Base-by-base conservation (phyloP, 2,888 invertebrate genomes). In the Fragum sueziense region DNA sequence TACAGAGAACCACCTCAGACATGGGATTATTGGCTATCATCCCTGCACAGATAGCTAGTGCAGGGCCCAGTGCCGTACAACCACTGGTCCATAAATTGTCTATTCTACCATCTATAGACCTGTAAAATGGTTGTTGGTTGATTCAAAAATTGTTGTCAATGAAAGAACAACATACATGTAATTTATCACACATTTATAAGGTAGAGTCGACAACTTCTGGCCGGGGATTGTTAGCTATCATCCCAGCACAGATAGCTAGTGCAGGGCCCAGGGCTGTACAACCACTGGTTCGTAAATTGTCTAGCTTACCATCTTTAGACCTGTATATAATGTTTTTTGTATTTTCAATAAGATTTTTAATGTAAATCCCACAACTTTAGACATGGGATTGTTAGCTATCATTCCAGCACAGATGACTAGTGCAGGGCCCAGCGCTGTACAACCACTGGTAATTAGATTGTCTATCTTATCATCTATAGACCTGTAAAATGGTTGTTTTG, bases 121-220 rank as follows among this genome's bases (percentile, higher is more conserved):
- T 81, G 67, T 14, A 61, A 67, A 27, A 14, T 70, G 29, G 20
- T 61, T 33, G 33, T 22, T 14, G 17, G 47, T n/a, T n/a, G n/a
- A n/a, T n/a, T n/a, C n/a, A n/a, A n/a, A n/a, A n/a, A n/a, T n/a
- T n/a, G n/a, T n/a, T n/a, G n/a, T n/a, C n/a, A n/a, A n/a, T n/a
- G n/a, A n/a, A n/a, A n/a, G n/a, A n/a, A n/a, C n/a, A n/a, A n/a
- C n/a, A n/a, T n/a, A n/a, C n/a, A n/a, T n/a, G n/a, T n/a, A n/a
- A n/a, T n/a, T n/a, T n/a, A n/a, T n/a, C n/a, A n/a, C n/a, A n/a
- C n/a, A n/a, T n/a, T n/a, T n/a, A n/a, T n/a, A n/a, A n/a, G n/a
- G n/a, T n/a, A n/a, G n/a, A n/a, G n/a, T n/a, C n/a, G 6, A 91
- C 85, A n/a, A 91, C 88, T 79, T 91, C 91, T 31, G 91, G 89